Conservation (phyloP, 2,113 vertebrate genomes). For the Galemys pyrenaicus region DNA sequence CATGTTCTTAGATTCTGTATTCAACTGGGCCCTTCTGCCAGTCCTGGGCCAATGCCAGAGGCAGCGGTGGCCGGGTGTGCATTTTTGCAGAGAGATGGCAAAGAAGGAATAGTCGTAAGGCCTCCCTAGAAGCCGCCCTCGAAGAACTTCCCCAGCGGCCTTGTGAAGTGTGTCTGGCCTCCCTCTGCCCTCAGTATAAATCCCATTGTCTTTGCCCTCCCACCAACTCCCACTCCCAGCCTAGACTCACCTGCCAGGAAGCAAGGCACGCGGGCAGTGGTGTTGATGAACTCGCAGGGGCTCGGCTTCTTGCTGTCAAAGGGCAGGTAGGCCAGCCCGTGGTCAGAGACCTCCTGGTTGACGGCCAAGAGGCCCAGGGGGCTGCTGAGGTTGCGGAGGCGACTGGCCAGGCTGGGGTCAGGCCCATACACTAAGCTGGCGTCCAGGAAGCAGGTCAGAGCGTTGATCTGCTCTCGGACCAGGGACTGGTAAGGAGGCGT, state of each 20-base stretch:
- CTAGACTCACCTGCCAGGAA: constrained; percentile 83
- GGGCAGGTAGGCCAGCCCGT: constrained; percentile 86
- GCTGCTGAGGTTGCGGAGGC: constrained; percentile 88
- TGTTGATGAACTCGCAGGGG: constrained; percentile 82
- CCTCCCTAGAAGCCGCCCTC: background rate
- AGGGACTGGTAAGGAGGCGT: background rate
- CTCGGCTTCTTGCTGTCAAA: constrained; percentile 78
- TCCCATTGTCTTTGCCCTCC: background rate
- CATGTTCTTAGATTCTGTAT: constrained; percentile 25
- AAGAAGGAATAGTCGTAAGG: background rate
- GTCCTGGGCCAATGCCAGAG: background rate
- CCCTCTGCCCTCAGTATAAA: background rate
- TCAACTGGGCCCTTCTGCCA: background rate
- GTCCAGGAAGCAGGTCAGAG: constrained; percentile 92
- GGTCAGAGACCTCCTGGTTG: constrained; percentile 89
- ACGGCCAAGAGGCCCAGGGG: constrained; percentile 89
- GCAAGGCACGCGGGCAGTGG: constrained; percentile 79
- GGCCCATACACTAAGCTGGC: constrained; percentile 93
- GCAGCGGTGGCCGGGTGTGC: background rate
- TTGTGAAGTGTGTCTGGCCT: background rate
- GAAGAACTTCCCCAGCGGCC: background rate
- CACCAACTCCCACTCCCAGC: background rate
- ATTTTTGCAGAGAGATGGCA: background rate
- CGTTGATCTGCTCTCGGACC: constrained; percentile 92
- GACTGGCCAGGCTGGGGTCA: constrained; percentile 81